Percentiles rank a stretch among this genome's conserved stretches.
phyloP scores from a whole-genome alignment of 1,140 invertebrate genomes.

The Drosophila funebris region DNA sequence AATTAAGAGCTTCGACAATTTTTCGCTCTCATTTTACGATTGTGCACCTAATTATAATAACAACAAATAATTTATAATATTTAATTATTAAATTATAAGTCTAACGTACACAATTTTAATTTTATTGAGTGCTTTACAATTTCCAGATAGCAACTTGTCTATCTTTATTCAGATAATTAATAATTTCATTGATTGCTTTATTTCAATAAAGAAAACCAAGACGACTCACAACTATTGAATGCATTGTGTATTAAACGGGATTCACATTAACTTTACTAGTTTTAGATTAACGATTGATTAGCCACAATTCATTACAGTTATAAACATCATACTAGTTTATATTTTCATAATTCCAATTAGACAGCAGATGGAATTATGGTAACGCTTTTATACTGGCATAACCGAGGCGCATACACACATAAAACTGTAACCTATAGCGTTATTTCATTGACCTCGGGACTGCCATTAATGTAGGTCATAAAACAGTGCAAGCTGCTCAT shows the following conservation, averaged over 20 bases:
- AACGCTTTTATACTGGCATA: no score
- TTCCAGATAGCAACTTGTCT: not conserved
- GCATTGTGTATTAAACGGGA: not conserved
- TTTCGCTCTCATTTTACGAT: not conserved
- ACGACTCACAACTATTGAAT: no score
- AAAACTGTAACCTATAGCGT: not conserved
- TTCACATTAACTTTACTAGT: not conserved
- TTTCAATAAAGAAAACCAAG: no score
- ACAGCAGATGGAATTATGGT: no score
- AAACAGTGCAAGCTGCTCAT: no score
- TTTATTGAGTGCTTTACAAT: not conserved
- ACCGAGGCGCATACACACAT: not conserved
- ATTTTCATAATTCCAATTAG: not conserved
- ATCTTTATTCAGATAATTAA: no score
- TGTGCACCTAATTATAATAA: not conserved
- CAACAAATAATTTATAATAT: not conserved
- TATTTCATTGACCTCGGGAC: not conserved
- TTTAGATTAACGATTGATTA: not conserved
- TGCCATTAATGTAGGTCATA: slow-evolving; percentile 17
- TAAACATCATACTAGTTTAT: not conserved
- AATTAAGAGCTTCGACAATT: not conserved
- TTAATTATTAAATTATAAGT: not conserved
- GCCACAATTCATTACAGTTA: not conserved
- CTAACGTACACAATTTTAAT: not conserved
- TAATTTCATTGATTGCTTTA: no score